A percentile compares a stretch with the other conserved stretches of the same genome.
Evolutionary conservation across 2,888 invertebrate genomes (phyloP).

Genomic region (Brenthis daphne): DNA sequence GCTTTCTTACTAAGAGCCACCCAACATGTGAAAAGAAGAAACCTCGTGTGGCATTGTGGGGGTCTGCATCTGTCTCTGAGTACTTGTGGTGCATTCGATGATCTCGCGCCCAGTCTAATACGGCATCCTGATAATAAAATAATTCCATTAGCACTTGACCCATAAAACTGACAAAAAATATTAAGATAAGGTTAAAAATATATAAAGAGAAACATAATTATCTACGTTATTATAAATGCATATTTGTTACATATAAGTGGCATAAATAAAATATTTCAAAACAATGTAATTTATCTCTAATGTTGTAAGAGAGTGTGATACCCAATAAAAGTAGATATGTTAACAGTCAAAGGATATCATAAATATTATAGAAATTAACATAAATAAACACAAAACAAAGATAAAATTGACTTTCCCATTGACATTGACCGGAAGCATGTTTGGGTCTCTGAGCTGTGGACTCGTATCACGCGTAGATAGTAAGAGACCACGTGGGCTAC

Average conservation of each 20-base stretch:
- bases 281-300: neutral
- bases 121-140: constrained; percentile 82
- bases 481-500: neutral
- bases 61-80: constrained; percentile 96
- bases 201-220: neutral
- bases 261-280: neutral
- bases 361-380: constrained; percentile 9
- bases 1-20: constrained; percentile 95
- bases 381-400: constrained; percentile 22
- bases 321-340: neutral
- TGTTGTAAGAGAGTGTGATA: neutral
- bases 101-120: constrained; percentile 90
- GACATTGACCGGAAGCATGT: constrained; percentile 34
- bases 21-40: constrained; percentile 98
- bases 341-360: constrained; percentile 18
- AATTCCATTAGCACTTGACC: neutral
- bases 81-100: constrained; percentile 95
- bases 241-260: neutral
- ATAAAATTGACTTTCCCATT: constrained; percentile 33
- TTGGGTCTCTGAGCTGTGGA: neutral
- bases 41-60: constrained; percentile 94
- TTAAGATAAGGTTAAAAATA: no score
- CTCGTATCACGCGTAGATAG: constrained; percentile 11
- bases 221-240: neutral
- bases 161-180: no score